Evolutionary conservation across 2,888 invertebrate genomes (phyloP).

Genomic region (Coecobrya sp.): DNA sequence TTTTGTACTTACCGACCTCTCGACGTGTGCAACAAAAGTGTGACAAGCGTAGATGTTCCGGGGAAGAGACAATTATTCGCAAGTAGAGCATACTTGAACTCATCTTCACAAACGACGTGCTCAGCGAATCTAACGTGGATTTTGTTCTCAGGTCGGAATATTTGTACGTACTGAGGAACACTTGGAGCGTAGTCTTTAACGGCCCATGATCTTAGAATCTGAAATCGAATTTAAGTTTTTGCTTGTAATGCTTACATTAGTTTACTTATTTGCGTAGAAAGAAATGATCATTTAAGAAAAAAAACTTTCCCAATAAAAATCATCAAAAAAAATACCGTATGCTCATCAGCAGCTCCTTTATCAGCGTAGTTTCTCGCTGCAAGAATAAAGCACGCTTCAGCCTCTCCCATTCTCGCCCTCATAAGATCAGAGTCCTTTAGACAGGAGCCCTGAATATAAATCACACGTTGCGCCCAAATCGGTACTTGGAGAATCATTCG

Average conservation of each 20-base stretch:
- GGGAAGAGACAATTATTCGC: conserved; percentile 99
- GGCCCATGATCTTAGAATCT: conserved; percentile 88
- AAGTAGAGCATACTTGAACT: conserved; percentile 98
- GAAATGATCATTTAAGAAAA: no score
- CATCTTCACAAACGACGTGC: conserved; percentile 99
- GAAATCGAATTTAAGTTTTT: no score
- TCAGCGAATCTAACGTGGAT: conserved; percentile 99
- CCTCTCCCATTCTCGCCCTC: conserved; percentile 98
- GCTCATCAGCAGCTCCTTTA: conserved; percentile 97
- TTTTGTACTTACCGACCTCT: conserved; percentile 96
- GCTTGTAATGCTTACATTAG: no score
- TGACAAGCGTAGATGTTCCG: conserved; percentile 98
- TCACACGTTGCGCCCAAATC: conserved; percentile 95
- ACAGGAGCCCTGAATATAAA: conserved; percentile 98
- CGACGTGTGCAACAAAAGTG: conserved; percentile 97
- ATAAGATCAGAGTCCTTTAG: conserved; percentile 98
- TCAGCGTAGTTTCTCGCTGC: conserved; percentile 98
- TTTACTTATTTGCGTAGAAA: no score
- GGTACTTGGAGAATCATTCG: conserved; percentile 97
- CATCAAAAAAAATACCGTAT: conserved; percentile 88
- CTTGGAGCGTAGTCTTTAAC: conserved; percentile 95
- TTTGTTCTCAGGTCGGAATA: conserved; percentile 99
- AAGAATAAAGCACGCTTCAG: conserved; percentile 98
- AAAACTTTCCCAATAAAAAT: no score
- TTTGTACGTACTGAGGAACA: conserved; percentile 97